These are phyloP conservation scores for Drosophila macrospina DNA, from an alignment of 2,888 invertebrate species.

Conservation along the genomic window DNA sequence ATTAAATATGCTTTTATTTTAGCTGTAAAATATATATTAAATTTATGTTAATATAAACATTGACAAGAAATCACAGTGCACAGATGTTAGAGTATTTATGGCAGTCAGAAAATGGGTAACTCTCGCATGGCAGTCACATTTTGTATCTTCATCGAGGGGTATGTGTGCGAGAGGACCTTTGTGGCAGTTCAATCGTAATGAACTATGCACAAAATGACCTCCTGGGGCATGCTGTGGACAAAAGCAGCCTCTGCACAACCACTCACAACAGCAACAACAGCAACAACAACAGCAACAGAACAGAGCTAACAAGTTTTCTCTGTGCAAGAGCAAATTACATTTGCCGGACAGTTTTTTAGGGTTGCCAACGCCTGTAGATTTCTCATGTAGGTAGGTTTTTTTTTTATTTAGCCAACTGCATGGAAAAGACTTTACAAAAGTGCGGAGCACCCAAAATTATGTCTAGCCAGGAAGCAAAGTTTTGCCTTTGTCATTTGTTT, in stretches of 20 bases:
- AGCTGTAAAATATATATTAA: too few species aligned
- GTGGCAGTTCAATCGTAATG: conserved; percentile 78
- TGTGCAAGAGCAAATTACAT: conserved; percentile 70
- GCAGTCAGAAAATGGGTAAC: conserved; percentile 44
- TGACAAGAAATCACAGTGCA: neutral
- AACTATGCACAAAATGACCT: conserved; percentile 79
- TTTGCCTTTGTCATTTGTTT: conserved; percentile 72
- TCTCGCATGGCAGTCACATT: conserved; percentile 30
- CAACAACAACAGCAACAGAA: conserved; percentile 35
- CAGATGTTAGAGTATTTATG: conserved; percentile 28
- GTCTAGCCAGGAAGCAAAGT: conserved; percentile 78
- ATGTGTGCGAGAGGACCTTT: conserved; percentile 62
- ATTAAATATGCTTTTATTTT: too few species aligned
- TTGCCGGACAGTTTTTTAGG: conserved; percentile 61
- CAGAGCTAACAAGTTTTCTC: conserved; percentile 63
- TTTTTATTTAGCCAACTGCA: conserved; percentile 30
- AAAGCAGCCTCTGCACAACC: conserved; percentile 43
- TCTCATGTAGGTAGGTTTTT: conserved; percentile 40
- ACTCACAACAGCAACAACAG: conserved; percentile 21
- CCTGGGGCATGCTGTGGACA: conserved; percentile 64
- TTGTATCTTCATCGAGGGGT: conserved; percentile 16
- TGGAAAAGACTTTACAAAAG: conserved; percentile 47
- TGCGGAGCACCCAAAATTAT: conserved; percentile 70
- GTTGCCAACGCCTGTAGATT: conserved; percentile 56
- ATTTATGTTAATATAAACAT: too few species aligned